phyloP scores from a whole-genome alignment of 2,113 vertebrate genomes.

The Scomber japonicus region DNA sequence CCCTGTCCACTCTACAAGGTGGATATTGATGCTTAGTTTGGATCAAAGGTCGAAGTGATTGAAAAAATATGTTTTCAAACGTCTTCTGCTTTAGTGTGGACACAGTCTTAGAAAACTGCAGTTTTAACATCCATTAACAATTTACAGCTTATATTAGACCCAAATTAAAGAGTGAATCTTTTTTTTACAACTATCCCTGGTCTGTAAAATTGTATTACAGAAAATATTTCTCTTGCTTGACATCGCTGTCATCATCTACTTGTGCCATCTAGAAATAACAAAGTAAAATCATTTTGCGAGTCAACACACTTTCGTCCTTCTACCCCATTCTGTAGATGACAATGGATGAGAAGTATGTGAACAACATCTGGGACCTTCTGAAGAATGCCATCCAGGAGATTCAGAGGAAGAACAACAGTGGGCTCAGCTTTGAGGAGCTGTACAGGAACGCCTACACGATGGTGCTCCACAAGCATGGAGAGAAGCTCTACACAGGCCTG shows the following conservation, averaged over 20 bases:
- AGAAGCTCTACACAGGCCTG: slow-evolving; percentile 96
- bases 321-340: slow-evolving; percentile 88
- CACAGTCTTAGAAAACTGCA: too few species aligned
- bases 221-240: neutral
- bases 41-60: neutral
- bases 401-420: slow-evolving; percentile 98
- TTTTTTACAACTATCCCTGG: too few species aligned
- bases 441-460: slow-evolving; percentile 98
- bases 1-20: neutral
- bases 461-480: slow-evolving; percentile 96
- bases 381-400: slow-evolving; percentile 99
- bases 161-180: too few species aligned
- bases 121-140: neutral
- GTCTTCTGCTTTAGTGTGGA: neutral
- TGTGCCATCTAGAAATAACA: neutral
- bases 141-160: neutral
- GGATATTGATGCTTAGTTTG: neutral
- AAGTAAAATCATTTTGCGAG: neutral
- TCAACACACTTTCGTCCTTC: neutral
- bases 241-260: neutral
- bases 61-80: neutral
- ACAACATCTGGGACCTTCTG: slow-evolving; percentile 98
- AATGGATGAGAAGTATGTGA: slow-evolving; percentile 99
- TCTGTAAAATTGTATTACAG: neutral
- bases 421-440: slow-evolving; percentile 95